Conservation (phyloP, 2,888 invertebrate species). For the Pycnomerus fuliginosus region DNA sequence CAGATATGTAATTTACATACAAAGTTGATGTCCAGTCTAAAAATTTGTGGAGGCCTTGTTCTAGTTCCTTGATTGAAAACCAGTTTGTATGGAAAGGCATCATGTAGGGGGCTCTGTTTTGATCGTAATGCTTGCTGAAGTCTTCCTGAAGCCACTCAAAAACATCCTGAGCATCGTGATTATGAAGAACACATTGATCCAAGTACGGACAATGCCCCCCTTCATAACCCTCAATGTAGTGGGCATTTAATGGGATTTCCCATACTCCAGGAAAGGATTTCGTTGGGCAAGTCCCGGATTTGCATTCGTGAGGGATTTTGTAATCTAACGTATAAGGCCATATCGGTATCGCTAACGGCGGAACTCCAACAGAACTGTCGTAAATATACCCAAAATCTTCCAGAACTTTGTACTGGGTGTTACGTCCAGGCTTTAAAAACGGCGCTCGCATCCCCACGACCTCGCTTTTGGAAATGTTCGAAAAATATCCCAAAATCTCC, state of each 20-base stretch:
- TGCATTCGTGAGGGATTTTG: slow-evolving; percentile 90
- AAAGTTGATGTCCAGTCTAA: slow-evolving; percentile 74
- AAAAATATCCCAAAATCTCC: slow-evolving; percentile 78
- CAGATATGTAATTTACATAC: slow-evolving; percentile 61
- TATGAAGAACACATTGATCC: slow-evolving; percentile 89
- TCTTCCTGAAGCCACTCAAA: slow-evolving; percentile 89
- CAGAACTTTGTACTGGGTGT: slow-evolving; percentile 89
- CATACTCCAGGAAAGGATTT: slow-evolving; percentile 89
- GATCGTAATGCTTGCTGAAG: slow-evolving; percentile 79
- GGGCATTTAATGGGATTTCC: slow-evolving; percentile 89
- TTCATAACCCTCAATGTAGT: slow-evolving; percentile 84
- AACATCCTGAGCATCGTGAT: slow-evolving; percentile 73
- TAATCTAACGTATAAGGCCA: slow-evolving; percentile 96
- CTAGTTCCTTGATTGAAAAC: slow-evolving; percentile 87
- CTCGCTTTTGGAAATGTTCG: slow-evolving; percentile 78
- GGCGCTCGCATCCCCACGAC: slow-evolving; percentile 87
- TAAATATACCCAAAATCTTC: slow-evolving; percentile 92
- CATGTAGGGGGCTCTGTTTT: slow-evolving; percentile 89
- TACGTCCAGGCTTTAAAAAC: slow-evolving; percentile 88
- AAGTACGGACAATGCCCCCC: slow-evolving; percentile 91
- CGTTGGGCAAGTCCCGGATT: slow-evolving; percentile 87
- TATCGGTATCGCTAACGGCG: slow-evolving; percentile 74
- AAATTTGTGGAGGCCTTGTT: slow-evolving; percentile 81
- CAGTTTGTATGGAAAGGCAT: slow-evolving; percentile 96
- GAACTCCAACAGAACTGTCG: slow-evolving; percentile 88